Evolutionary conservation across 2,797 vertebrate genomes (phyloP).

Genomic region (Anableps anableps): DNA sequence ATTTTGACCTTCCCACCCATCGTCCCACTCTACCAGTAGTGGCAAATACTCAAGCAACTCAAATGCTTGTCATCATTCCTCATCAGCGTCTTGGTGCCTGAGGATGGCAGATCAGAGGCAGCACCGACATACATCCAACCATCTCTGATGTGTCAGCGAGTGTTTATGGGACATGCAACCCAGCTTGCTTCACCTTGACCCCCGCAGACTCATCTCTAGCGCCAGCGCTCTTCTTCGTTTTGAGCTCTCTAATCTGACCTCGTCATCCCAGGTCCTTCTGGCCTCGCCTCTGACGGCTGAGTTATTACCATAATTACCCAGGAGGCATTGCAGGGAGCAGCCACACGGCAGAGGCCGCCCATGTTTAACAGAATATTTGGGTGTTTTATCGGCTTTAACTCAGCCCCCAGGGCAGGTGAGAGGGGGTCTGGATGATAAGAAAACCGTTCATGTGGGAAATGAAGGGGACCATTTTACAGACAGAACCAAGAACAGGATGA

Average conservation of each 20-base stretch:
- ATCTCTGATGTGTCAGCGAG: slow-evolving; percentile 73
- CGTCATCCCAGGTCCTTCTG: slow-evolving; percentile 69
- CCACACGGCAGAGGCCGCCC: slow-evolving; percentile 69
- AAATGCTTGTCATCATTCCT: slow-evolving; percentile 71
- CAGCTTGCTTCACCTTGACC: slow-evolving; percentile 66
- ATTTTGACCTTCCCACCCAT: slow-evolving; percentile 50
- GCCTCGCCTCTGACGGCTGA: slow-evolving; percentile 78
- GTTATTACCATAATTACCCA: slow-evolving; percentile 84
- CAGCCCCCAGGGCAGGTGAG: slow-evolving; percentile 62
- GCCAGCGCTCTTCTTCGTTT: slow-evolving; percentile 35
- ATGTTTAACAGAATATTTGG: slow-evolving; percentile 83
- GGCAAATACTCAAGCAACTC: slow-evolving; percentile 52
- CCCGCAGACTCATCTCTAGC: slow-evolving; percentile 26
- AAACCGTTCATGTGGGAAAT: slow-evolving; percentile 93
- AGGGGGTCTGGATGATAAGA: slow-evolving; percentile 77
- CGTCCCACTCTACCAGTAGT: slow-evolving; percentile 33
- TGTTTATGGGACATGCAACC: slow-evolving; percentile 66
- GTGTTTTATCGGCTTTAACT: slow-evolving; percentile 90
- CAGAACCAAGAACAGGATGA: slow-evolving; percentile 76
- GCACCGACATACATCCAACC: slow-evolving; percentile 67
- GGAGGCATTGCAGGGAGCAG: slow-evolving; percentile 72
- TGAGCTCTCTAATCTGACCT: slow-evolving; percentile 69
- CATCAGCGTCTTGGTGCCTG: slow-evolving; percentile 72
- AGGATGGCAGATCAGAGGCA: slow-evolving; percentile 63
- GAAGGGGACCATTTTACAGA: slow-evolving; percentile 84